These are phyloP conservation scores for Corythoichthys intestinalis DNA, from an alignment of 2,113 vertebrate species.

Conservation along the genomic window DNA sequence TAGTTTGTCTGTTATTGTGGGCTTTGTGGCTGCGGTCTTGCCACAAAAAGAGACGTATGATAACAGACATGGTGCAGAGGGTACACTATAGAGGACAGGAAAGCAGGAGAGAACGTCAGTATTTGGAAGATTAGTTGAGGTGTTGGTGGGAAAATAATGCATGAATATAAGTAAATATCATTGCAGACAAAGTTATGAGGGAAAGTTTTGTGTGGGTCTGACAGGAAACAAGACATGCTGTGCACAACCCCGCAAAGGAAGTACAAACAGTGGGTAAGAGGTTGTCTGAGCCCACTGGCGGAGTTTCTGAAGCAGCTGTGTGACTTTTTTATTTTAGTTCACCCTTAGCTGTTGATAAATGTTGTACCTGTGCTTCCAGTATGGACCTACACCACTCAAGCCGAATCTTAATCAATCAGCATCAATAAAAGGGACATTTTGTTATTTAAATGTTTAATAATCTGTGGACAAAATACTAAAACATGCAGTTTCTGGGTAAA, in stretches of 20 bases:
- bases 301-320: slow-evolving; percentile 42
- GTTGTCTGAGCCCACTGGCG: slow-evolving; percentile 33
- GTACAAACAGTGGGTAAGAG: slow-evolving; percentile 44
- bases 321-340: slow-evolving; percentile 27
- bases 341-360: neutral
- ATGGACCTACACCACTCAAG: neutral
- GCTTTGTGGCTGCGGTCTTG: slow-evolving; percentile 29
- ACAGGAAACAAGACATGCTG: slow-evolving; percentile 38
- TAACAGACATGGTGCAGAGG: slow-evolving; percentile 28
- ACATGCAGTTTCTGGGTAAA: no score
- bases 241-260: slow-evolving; percentile 48
- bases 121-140: neutral
- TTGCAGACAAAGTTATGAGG: slow-evolving; percentile 17
- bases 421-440: no score
- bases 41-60: slow-evolving; percentile 41
- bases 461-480: no score
- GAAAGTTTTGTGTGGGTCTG: slow-evolving; percentile 32
- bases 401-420: no score
- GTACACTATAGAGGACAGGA: neutral
- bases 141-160: neutral
- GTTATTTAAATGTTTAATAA: no score
- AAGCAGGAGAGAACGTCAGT: neutral
- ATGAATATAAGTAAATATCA: neutral
- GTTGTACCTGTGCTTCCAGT: neutral
- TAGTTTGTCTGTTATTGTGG: slow-evolving; percentile 44